Evolutionary conservation across 2,797 vertebrate genomes (phyloP).

Genomic region (Pygocentrus nattereri): DNA sequence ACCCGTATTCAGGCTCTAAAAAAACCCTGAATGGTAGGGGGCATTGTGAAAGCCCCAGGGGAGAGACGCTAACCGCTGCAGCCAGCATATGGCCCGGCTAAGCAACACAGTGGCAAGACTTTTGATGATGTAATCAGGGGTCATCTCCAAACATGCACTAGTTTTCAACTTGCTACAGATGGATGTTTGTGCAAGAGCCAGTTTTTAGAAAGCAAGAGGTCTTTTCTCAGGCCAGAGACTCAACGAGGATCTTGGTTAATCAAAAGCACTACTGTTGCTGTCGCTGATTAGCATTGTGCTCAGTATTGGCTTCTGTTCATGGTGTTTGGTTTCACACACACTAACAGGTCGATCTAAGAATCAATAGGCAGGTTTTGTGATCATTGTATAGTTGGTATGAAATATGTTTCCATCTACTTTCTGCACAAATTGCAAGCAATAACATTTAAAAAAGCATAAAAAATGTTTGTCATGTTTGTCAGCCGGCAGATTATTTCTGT

Average conservation of each 20-base stretch:
- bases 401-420: background rate
- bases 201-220: background rate
- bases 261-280: background rate
- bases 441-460: no score
- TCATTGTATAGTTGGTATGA: no score
- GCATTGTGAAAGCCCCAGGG: background rate
- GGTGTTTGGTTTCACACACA: no score
- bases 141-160: slow-evolving; percentile 11
- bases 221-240: background rate
- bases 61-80: background rate
- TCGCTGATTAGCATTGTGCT: background rate
- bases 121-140: slow-evolving; percentile 23
- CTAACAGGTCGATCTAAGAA: no score
- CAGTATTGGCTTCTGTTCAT: background rate
- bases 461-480: no score
- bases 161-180: background rate
- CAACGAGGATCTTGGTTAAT: background rate
- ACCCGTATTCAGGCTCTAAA: background rate
- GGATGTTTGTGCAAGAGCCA: background rate
- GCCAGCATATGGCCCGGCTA: slow-evolving; percentile 15
- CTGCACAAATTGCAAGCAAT: no score
- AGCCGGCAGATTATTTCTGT: no score
- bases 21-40: background rate
- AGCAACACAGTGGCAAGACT: background rate
- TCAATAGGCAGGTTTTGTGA: no score